Evolutionary conservation across 2,888 invertebrate species (phyloP).

Genomic region (Neoscelio sp.): DNA sequence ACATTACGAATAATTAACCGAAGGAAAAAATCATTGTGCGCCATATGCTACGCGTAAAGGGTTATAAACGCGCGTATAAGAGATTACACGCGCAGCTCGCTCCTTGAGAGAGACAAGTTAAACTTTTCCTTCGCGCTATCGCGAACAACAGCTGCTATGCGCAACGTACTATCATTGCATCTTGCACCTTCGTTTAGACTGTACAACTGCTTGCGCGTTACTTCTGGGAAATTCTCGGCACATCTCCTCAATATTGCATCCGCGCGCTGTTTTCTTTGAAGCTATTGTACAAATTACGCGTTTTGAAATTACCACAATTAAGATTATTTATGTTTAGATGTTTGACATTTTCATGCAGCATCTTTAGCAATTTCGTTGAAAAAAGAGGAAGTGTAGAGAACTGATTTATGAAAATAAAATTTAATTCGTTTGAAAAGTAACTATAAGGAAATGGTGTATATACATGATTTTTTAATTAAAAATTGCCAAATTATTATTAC

Average conservation of each 20-base stretch:
- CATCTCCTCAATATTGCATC: constrained; percentile 57
- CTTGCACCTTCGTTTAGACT: constrained; percentile 61
- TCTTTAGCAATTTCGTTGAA: constrained; percentile 7
- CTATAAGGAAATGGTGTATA: too few species aligned
- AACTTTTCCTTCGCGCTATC: constrained; percentile 78
- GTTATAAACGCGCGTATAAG: constrained; percentile 72
- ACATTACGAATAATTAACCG: constrained; percentile 79
- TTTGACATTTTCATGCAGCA: constrained; percentile 11
- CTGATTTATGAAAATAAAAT: constrained; percentile 31
- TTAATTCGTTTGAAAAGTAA: too few species aligned
- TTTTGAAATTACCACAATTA: constrained; percentile 41
- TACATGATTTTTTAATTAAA: too few species aligned
- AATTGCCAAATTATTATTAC: too few species aligned
- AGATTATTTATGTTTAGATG: constrained; percentile 47
- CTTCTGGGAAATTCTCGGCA: constrained; percentile 19
- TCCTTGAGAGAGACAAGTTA: constrained; percentile 75
- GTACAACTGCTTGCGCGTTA: neutral
- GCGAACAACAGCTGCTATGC: constrained; percentile 81
- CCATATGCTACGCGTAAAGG: constrained; percentile 79
- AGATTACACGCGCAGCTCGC: constrained; percentile 70
- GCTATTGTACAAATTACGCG: constrained; percentile 49
- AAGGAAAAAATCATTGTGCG: constrained; percentile 78
- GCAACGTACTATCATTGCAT: constrained; percentile 77
- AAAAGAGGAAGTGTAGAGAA: constrained; percentile 29
- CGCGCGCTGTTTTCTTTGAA: constrained; percentile 44